These are phyloP conservation scores for Mustela nigripes DNA, from an alignment of 2,113 vertebrate genomes.

Conservation along the genomic window DNA sequence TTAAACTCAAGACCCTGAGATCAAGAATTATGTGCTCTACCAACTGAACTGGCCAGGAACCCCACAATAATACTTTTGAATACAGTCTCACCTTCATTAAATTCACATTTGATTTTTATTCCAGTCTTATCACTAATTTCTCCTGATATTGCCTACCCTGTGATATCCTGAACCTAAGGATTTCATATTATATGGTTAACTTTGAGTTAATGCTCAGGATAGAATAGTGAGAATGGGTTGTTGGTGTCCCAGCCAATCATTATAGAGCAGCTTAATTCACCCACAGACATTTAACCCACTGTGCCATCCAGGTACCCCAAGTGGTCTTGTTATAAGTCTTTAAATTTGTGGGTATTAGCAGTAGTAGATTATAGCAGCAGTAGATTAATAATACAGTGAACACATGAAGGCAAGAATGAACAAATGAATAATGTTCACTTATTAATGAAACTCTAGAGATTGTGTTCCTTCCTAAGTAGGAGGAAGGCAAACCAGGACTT, in stretches of 20 bases:
- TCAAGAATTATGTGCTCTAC: not conserved
- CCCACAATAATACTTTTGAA: not conserved
- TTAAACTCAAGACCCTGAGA: not conserved
- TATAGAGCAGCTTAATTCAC: not conserved
- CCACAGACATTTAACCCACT: not conserved
- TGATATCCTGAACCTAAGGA: not conserved
- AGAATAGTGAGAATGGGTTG: not conserved
- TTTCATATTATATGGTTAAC: not conserved
- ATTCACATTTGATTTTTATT: conserved; percentile 15
- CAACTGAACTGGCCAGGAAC: not conserved
- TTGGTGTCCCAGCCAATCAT: not conserved
- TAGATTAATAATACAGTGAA: not conserved
- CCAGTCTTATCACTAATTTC: not conserved
- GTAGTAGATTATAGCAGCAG: not conserved
- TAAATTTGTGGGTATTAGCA: not conserved
- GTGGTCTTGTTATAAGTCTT: not conserved
- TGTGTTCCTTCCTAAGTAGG: not conserved
- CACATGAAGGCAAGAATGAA: not conserved
- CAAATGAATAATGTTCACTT: not conserved
- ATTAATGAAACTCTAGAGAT: not conserved
- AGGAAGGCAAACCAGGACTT: conserved; percentile 12
- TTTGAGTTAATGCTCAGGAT: not conserved
- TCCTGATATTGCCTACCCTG: not conserved
- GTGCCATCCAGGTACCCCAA: not conserved
- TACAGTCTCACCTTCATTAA: not conserved